Percentiles rank a stretch among this genome's conserved stretches.
Conservation (phyloP, 2,888 invertebrate species). For the Drosophila rellima region DNA sequence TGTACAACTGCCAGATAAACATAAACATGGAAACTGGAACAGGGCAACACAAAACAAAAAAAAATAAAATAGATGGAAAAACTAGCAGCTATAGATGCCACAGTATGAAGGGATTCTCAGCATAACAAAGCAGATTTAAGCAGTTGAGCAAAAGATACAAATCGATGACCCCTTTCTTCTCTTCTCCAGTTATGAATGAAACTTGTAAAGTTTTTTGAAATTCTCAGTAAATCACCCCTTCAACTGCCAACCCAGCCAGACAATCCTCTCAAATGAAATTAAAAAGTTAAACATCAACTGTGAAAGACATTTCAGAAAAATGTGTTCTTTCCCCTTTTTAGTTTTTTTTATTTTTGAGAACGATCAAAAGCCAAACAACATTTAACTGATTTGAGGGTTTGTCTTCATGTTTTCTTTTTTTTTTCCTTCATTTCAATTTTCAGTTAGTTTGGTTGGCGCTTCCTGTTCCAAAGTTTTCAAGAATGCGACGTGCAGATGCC, state of each 20-base stretch:
- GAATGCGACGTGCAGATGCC: constrained; percentile 17
- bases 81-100: constrained; percentile 46
- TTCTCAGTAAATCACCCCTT: constrained; percentile 24
- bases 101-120: constrained; percentile 25
- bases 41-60: constrained; percentile 7
- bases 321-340: constrained; percentile 7
- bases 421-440: constrained; percentile 45
- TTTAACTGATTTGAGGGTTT: constrained; percentile 52
- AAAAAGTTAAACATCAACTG: constrained; percentile 64
- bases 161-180: constrained; percentile 6
- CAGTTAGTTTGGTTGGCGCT: constrained; percentile 32
- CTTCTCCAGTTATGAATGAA: constrained; percentile 7
- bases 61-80: constrained; percentile 6
- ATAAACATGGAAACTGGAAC: constrained; percentile 60
- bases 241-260: background rate
- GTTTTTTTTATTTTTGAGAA: background rate
- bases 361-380: constrained; percentile 32
- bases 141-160: constrained; percentile 15
- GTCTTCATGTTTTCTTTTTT: constrained; percentile 27
- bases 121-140: constrained; percentile 32
- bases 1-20: constrained; percentile 55
- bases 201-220: constrained; percentile 16
- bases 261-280: constrained; percentile 61
- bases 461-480: constrained; percentile 33
- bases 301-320: constrained; percentile 19